Conservation (phyloP, 2,888 invertebrate species). For the Dendrolimus houi region DNA sequence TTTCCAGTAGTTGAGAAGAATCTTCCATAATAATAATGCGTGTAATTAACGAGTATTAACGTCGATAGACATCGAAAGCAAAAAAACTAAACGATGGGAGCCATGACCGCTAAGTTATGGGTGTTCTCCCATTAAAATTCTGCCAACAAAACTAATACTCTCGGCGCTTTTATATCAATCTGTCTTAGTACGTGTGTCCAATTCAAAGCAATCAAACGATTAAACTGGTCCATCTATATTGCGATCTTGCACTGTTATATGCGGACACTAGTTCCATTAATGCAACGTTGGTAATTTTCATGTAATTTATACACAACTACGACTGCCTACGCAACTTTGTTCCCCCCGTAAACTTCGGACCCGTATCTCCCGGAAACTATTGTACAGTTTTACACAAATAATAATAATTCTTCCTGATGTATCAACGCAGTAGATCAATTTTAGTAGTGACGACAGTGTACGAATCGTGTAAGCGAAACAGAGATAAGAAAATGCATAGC, state of each 20-base stretch:
- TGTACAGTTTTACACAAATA: too few species aligned
- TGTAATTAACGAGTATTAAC: neutral
- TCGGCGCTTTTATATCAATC: neutral
- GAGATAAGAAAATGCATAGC: too few species aligned
- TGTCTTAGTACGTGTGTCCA: neutral
- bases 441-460: too few species aligned
- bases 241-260: neutral
- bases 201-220: neutral
- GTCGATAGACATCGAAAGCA: neutral
- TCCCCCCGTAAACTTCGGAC: too few species aligned
- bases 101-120: neutral
- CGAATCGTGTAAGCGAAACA: too few species aligned
- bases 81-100: neutral
- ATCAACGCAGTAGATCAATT: too few species aligned
- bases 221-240: neutral
- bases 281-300: neutral
- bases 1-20: too few species aligned
- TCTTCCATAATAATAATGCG: too few species aligned
- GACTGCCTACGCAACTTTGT: too few species aligned
- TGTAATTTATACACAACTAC: neutral
- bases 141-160: neutral
- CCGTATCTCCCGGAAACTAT: too few species aligned
- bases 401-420: too few species aligned
- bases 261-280: neutral
- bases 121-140: neutral